Base-by-base conservation (phyloP, 2,113 vertebrate genomes). In the Rhombomys opimus region DNA sequence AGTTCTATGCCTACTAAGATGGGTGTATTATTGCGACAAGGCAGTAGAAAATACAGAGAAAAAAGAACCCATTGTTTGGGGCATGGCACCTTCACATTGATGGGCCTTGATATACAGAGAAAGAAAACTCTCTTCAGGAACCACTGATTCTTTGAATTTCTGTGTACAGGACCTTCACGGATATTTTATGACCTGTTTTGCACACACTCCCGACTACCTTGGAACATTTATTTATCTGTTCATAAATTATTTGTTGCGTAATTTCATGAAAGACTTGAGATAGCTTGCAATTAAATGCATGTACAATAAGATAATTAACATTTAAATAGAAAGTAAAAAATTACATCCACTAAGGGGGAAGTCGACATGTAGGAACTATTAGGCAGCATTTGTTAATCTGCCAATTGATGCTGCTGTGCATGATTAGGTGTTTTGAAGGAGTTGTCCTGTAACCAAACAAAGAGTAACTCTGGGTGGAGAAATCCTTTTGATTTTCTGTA, bases 401-500 rank as follows among this genome's bases (percentile, higher is more conserved):
- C 76, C 25, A 76, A 9, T 87, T 92, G 67, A 59, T 85, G 91
- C 50, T 57, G 4, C 38, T 86, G 27, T 9, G 25, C 87, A 2
- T 76, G 87, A 95, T 65, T 89, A 68, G 30, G 14, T 94, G 54
- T 90, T 96, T 77, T 94, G 76, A 93, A 95, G 96, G 67, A 18
- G 4, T 15, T 57, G 23, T 77, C 90, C 54, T 88, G 2, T 82
- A 95, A 82, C 85, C 46, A 93, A 95, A 91, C 54, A 90, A 92
- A 76, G 94, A 97, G 50, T 63, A 94, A 77, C 2, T 76, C 17
- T 67, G 38, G 18, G 8, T 81, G 52, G 7, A 81, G 46, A 96
- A 97, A 96, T 91, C 18, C 8, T 95, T 90, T 52, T 32, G n/a
- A 5, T 68, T 61, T 95, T 32, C 12, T 46, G 46, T 46, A 65